Evolutionary conservation across 2,113 vertebrate genomes (phyloP).

Genomic region (Cygnus buccinator): DNA sequence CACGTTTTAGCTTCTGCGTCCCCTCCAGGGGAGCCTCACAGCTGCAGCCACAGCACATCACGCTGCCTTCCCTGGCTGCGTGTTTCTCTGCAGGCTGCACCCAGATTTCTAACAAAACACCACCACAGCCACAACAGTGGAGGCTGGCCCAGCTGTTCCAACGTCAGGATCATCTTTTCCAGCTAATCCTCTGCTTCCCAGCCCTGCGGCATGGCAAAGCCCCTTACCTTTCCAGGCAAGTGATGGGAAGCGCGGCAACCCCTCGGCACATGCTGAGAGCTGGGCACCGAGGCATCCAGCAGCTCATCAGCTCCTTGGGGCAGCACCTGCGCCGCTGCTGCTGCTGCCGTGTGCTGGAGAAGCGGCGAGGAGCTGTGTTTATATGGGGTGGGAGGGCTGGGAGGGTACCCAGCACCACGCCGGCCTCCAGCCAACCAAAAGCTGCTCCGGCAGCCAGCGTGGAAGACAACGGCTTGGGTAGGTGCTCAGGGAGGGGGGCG

Average conservation of each 20-base stretch:
- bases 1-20: neutral
- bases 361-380: conserved; percentile 28
- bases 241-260: conserved; percentile 79
- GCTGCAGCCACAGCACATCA: neutral
- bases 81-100: neutral
- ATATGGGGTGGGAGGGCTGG: conserved; percentile 72
- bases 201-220: neutral
- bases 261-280: conserved; percentile 84
- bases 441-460: neutral
- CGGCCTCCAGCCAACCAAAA: conserved; percentile 52
- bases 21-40: neutral
- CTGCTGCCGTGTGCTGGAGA: fast-evolving
- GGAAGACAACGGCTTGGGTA: conserved; percentile 27
- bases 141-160: neutral
- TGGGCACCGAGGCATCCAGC: conserved; percentile 20
- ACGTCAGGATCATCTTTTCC: neutral
- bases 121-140: neutral
- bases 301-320: neutral
- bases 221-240: conserved; percentile 90
- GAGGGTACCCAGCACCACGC: neutral
- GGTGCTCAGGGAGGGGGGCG: neutral
- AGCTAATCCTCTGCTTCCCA: neutral
- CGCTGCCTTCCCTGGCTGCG: fast-evolving
- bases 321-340: neutral
- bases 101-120: neutral